Conservation (phyloP, 2,113 vertebrate species). For the Sinocyclocheilus anshuiensis region DNA sequence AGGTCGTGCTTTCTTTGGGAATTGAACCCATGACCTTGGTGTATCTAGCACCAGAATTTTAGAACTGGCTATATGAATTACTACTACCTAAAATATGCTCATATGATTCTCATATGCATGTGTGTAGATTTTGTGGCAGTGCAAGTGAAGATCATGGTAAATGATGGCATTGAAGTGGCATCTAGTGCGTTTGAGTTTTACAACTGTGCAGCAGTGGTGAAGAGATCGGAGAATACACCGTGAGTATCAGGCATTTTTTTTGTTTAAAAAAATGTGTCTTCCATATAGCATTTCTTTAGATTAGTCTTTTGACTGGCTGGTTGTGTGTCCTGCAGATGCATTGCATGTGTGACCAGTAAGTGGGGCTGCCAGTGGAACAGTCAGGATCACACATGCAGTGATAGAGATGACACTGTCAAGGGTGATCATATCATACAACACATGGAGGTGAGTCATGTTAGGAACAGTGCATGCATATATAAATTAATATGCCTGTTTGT, state of each 20-base stretch:
- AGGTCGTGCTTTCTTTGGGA: not conserved
- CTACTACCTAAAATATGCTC: not conserved
- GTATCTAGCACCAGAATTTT: not conserved
- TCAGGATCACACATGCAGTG: constrained; percentile 80
- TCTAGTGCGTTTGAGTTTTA: constrained; percentile 87
- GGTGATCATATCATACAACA: constrained; percentile 76
- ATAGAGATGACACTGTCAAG: constrained; percentile 59
- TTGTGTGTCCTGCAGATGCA: constrained; percentile 77
- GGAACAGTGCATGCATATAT: not conserved
- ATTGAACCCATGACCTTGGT: not conserved
- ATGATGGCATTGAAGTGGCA: constrained; percentile 74
- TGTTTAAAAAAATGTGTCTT: not conserved
- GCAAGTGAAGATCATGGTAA: constrained; percentile 72
- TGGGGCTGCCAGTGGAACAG: constrained; percentile 95
- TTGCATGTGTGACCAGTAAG: constrained; percentile 86
- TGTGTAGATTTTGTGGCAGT: constrained; percentile 85
- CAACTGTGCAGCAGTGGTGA: constrained; percentile 85
- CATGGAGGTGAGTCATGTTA: constrained; percentile 74
- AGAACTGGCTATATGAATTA: not conserved
- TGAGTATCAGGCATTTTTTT: constrained; percentile 73
- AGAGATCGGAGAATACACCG: constrained; percentile 84
- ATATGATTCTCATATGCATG: constrained; percentile 16
- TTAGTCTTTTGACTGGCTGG: not conserved
- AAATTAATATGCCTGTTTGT: not conserved
- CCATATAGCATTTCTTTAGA: not conserved